Evolutionary conservation across 2,797 vertebrate species (phyloP), one percentile per base, ranked within the genome.

Genomic region (Pangasius mekongensis): DNA sequence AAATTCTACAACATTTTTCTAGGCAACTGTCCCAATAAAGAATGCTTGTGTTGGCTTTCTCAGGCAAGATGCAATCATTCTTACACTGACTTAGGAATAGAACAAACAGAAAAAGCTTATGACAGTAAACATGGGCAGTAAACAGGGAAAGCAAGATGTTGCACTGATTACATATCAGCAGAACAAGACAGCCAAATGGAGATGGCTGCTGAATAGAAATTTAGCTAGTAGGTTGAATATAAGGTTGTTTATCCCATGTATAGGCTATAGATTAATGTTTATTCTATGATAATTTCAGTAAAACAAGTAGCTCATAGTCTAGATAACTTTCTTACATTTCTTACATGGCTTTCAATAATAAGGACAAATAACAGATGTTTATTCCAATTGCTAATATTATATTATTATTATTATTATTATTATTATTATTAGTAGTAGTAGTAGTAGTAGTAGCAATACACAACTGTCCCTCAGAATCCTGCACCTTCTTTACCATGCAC

Each of bases 41-140:
- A 82, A 82, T 43, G 58, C 80, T 43, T 82, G 24, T 62, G 58
- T 43, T 43, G 24, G 56, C 22, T 82, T 64, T 43, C 10, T 16
- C 22, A n/a, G 58, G 11, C 80, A 27, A 82, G 24, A 62, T 18
- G 58, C 58, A 82, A 82, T 64, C 80, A 82, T 0, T 43, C 56
- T 52, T 78, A 30, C 16, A 20, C 30, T 13, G 36, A 82, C 39
- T 47, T 62, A 62, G 58, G 58, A 62, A 9, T 36, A 82, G n/a
- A 56, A 56, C n/a, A 78, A 54, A 78, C 49, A 78, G 80, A 27
- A 82, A 43, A 30, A 76, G 30, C 22, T 22, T 58, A 30, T 60
- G 69, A 74, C 84, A 85, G 36, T 71, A 16, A 85, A 85, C 84
- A 73, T 76, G 36, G 16, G 22, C 69, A 62, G 69, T 14, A 82